Percentiles rank a stretch among this genome's conserved stretches.
Evolutionary conservation across 2,888 invertebrate genomes (phyloP).

Genomic region (Thalpophila matura): DNA sequence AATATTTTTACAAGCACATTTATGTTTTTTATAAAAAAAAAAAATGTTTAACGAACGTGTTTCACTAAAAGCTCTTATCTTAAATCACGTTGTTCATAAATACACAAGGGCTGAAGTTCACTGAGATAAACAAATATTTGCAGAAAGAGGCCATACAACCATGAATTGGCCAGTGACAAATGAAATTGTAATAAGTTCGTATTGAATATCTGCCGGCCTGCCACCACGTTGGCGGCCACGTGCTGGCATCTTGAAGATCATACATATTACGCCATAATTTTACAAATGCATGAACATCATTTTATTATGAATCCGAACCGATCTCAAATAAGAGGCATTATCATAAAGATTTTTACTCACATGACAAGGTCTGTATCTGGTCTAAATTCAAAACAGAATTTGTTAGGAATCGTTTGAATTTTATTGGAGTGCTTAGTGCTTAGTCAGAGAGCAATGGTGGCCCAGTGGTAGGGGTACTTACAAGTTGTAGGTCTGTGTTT

Average conservation of each 20-base stretch:
- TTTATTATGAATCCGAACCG: slow-evolving; percentile 84
- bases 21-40: slow-evolving; percentile 28
- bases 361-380: slow-evolving; percentile 67
- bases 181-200: slow-evolving; percentile 80
- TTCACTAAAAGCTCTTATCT: slow-evolving; percentile 37
- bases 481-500: too few relatives aligned
- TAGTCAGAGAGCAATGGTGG: too few relatives aligned
- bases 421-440: slow-evolving; percentile 18
- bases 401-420: slow-evolving; percentile 62
- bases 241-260: slow-evolving; percentile 75
- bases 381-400: slow-evolving; percentile 58
- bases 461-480: too few relatives aligned
- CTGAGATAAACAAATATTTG: slow-evolving; percentile 1
- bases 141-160: not conserved
- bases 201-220: slow-evolving; percentile 73
- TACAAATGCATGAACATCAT: slow-evolving; percentile 78
- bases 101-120: not conserved
- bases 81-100: slow-evolving; percentile 16
- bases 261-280: slow-evolving; percentile 73
- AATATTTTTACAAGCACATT: slow-evolving; percentile 43
- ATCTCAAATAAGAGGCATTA: slow-evolving; percentile 71
- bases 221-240: slow-evolving; percentile 78
- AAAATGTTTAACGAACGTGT: slow-evolving; percentile 12
- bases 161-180: slow-evolving; percentile 44
- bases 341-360: slow-evolving; percentile 75